Percentiles rank a stretch among this genome's conserved stretches.
These are phyloP conservation scores for Raja brachyura DNA, from an alignment of 2,113 vertebrate genomes.

Conservation along the genomic window DNA sequence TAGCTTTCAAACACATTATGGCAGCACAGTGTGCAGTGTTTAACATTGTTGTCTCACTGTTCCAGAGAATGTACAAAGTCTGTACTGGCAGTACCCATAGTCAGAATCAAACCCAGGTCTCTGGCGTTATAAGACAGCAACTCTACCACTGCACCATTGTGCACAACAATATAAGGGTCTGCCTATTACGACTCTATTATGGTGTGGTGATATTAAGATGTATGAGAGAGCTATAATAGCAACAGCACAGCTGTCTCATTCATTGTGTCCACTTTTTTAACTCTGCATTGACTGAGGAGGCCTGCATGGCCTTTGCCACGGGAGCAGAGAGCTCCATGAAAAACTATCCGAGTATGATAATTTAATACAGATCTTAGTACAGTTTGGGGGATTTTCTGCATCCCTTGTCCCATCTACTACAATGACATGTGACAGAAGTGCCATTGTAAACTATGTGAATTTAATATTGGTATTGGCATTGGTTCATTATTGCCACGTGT, in stretches of 20 bases:
- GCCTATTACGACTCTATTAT: neutral
- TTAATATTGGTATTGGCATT: neutral
- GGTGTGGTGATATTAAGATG: neutral
- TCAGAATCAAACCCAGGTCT: no score
- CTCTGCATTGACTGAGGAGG: neutral
- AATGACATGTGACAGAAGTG: neutral
- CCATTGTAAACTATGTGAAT: neutral
- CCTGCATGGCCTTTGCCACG: neutral
- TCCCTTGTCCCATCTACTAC: neutral
- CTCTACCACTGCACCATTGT: no score
- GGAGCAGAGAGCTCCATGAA: neutral
- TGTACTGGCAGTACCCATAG: no score
- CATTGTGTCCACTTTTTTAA: neutral
- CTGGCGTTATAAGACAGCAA: no score
- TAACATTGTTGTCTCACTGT: no score
- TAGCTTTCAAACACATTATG: neutral
- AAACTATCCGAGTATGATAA: neutral
- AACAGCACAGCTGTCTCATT: neutral
- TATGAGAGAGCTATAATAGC: neutral
- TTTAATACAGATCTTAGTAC: neutral
- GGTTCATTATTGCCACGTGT: no score
- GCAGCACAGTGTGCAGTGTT: no score
- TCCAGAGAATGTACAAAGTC: no score
- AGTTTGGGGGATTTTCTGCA: no score
- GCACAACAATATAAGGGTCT: no score